phyloP scores from a whole-genome alignment of 2,113 vertebrate species.

The Symphodus melops region DNA sequence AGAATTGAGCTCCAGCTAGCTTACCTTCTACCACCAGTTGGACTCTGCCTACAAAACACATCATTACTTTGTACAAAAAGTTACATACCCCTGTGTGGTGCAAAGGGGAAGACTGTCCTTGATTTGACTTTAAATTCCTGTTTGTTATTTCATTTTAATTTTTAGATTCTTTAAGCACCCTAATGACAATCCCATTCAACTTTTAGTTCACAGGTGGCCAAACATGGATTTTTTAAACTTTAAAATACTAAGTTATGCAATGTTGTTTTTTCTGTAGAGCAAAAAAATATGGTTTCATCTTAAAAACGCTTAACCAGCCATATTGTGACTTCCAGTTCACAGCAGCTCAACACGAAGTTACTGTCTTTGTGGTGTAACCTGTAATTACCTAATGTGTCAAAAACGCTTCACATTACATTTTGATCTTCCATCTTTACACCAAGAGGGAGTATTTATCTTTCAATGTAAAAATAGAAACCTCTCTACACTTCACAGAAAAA shows the following conservation, averaged over 20 bases:
- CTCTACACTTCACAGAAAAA: background rate
- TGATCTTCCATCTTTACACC: slow-evolving; percentile 24
- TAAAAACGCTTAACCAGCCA: background rate
- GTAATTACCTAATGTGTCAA: background rate
- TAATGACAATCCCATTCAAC: too few species aligned
- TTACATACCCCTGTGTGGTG: too few species aligned
- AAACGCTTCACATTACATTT: slow-evolving; percentile 12
- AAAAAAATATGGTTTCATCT: background rate
- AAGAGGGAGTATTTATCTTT: slow-evolving; percentile 13
- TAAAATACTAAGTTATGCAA: background rate
- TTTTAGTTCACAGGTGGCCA: too few species aligned
- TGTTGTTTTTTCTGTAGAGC: background rate
- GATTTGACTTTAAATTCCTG: too few species aligned
- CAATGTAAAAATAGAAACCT: slow-evolving; percentile 4
- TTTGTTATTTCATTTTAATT: too few species aligned
- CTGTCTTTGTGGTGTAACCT: background rate
- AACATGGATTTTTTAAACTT: too few species aligned
- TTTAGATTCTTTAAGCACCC: too few species aligned
- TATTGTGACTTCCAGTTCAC: slow-evolving; percentile 11
- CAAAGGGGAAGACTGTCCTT: too few species aligned
- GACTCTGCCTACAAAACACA: too few species aligned
- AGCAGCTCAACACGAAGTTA: background rate
- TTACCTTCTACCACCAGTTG: too few species aligned
- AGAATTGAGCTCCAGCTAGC: too few species aligned
- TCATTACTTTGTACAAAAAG: too few species aligned